Conservation (phyloP, 92 coral and sea anemone species). For the Palythoa grandiflora region DNA sequence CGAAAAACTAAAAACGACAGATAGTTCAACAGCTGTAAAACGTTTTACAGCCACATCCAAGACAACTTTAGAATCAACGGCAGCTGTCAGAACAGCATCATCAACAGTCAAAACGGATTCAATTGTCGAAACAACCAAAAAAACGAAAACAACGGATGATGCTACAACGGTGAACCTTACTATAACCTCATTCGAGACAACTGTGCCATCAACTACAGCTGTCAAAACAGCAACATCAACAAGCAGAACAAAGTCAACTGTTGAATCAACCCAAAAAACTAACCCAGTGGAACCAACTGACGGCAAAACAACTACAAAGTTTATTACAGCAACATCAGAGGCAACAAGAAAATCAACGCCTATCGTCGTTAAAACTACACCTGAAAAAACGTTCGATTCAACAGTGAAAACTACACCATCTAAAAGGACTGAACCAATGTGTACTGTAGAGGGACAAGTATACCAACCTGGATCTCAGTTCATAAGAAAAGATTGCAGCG, state of each 20-base stretch:
- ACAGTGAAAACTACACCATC: background rate
- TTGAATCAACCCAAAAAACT: background rate
- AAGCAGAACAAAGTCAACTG: background rate
- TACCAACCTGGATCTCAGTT: conserved; percentile 14
- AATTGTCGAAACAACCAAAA: background rate
- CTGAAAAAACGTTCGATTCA: background rate
- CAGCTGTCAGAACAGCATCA: background rate
- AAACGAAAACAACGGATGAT: background rate
- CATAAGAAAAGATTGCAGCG: conserved; percentile 30
- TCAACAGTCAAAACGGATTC: background rate
- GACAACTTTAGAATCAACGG: background rate
- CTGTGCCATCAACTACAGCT: background rate
- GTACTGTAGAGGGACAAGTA: conserved; percentile 10
- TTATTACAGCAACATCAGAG: too few species aligned
- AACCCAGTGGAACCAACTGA: too few species aligned
- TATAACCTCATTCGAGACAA: background rate
- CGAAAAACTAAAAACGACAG: background rate
- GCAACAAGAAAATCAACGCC: too few species aligned
- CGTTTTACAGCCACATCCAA: background rate
- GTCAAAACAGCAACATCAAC: background rate
- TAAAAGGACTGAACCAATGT: background rate
- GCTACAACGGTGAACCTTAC: background rate
- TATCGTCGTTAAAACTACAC: too few species aligned
- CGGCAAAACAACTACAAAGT: too few species aligned
- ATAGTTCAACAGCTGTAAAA: background rate